Evolutionary conservation across 2,113 vertebrate species (phyloP).

Genomic region (Cromileptes altivelis): DNA sequence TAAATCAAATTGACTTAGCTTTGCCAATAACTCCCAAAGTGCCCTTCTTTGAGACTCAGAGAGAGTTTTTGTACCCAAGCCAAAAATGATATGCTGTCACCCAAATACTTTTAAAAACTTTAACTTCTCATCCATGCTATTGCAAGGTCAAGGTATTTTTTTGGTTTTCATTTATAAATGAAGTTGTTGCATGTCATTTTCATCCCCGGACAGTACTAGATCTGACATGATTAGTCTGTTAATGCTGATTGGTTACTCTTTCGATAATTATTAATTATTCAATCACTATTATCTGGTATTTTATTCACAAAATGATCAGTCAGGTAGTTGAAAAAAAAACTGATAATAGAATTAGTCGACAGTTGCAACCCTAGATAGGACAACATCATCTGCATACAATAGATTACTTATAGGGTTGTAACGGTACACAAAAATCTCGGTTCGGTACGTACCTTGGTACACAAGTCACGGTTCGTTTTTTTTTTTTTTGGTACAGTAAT

Average conservation of each 20-base stretch:
- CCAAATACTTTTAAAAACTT: not conserved
- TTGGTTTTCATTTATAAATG: too few relatives aligned
- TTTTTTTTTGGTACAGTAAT: too few relatives aligned
- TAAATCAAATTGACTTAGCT: not conserved
- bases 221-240: too few relatives aligned
- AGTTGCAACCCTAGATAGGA: not conserved
- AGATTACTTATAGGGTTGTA: not conserved
- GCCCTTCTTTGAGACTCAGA: not conserved
- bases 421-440: too few relatives aligned
- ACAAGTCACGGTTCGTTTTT: too few relatives aligned
- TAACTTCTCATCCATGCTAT: not conserved
- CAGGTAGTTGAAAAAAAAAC: not conserved
- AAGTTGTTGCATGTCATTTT: too few relatives aligned
- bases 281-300: not conserved
- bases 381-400: not conserved
- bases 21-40: not conserved
- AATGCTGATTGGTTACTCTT: too few relatives aligned
- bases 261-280: too few relatives aligned
- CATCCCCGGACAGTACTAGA: too few relatives aligned
- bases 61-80: not conserved
- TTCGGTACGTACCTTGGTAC: too few relatives aligned
- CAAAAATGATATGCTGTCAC: not conserved
- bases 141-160: too few relatives aligned
- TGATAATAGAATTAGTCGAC: not conserved
- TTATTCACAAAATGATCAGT: not conserved